Evolutionary conservation across 2,113 vertebrate species (phyloP).

Genomic region (Prunella fulvescens): DNA sequence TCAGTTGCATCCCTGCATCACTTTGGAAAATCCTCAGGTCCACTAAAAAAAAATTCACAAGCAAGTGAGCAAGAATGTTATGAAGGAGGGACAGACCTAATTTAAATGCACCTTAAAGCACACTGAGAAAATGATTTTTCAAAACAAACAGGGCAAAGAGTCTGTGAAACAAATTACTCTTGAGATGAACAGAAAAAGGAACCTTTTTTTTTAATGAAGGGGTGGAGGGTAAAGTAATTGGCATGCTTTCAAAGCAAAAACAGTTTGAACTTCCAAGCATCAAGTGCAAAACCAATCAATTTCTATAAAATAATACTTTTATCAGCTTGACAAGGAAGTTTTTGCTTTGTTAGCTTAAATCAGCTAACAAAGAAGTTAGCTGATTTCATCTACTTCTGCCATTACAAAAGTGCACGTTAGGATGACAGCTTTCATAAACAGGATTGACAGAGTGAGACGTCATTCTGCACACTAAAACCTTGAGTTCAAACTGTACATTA

Average conservation of each 20-base stretch:
- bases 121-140: not conserved
- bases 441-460: not conserved
- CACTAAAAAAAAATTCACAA: not conserved
- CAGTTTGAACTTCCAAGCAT: not conserved
- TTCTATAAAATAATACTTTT: not conserved
- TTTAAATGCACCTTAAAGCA: not conserved
- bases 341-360: not conserved
- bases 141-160: not conserved
- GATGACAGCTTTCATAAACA: not conserved
- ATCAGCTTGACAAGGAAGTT: not conserved
- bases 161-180: not conserved
- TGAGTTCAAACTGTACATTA: not conserved
- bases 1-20: not conserved
- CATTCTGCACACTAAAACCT: not conserved
- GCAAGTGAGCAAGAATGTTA: not conserved
- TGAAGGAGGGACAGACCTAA: not conserved
- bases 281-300: not conserved
- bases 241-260: not conserved
- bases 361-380: not conserved
- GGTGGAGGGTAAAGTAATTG: not conserved
- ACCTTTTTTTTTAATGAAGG: not conserved
- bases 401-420: not conserved
- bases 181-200: not conserved
- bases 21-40: not conserved
- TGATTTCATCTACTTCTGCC: not conserved